Percentiles rank a stretch among this genome's conserved stretches.
Conservation (phyloP, 2,113 vertebrate species). For the Fregetta grallaria region DNA sequence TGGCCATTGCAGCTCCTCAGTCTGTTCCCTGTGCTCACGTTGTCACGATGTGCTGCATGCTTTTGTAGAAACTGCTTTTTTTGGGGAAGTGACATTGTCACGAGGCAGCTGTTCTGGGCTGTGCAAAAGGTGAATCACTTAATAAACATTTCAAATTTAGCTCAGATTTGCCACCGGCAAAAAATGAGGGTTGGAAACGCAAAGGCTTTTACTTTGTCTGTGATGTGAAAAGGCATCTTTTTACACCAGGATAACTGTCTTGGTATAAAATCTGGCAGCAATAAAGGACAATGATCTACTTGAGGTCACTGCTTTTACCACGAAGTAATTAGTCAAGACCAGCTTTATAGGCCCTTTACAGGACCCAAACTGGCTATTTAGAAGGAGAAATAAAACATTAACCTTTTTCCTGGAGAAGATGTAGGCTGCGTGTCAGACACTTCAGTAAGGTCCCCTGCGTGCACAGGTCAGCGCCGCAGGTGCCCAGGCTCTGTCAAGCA, state of each 20-base stretch:
- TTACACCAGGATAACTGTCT: neutral
- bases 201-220: neutral
- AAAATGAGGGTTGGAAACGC: neutral
- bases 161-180: neutral
- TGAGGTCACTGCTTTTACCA: slow-evolving; percentile 18
- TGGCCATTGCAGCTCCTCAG: neutral
- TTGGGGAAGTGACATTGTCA: neutral
- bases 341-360: slow-evolving; percentile 1
- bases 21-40: neutral
- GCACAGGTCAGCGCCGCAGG: neutral
- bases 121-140: neutral
- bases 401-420: neutral
- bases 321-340: neutral
- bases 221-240: neutral
- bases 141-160: slow-evolving; percentile 5
- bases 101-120: neutral
- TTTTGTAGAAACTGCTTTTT: neutral
- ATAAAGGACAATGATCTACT: neutral
- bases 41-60: fast-evolving
- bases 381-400: neutral
- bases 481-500: neutral
- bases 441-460: neutral
- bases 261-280: neutral
- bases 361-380: neutral
- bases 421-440: neutral